Evolutionary conservation across 1,140 invertebrate genomes (phyloP).

Genomic region (Pemphigus obesinymphae): DNA sequence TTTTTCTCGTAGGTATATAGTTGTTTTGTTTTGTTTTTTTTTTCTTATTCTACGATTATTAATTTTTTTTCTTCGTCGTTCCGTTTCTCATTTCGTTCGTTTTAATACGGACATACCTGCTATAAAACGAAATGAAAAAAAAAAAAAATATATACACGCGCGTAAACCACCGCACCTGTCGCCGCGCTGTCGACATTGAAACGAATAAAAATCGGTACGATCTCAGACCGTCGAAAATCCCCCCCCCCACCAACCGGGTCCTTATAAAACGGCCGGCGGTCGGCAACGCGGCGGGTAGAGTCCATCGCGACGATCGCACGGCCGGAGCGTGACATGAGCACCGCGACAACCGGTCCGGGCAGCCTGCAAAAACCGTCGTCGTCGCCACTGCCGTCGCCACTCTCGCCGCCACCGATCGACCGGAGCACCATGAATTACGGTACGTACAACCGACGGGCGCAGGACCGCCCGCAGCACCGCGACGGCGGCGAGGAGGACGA

Average conservation of each 20-base stretch:
- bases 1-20: neutral
- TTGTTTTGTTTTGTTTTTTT: neutral
- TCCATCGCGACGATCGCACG: neutral
- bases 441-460: neutral
- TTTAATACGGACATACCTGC: no score
- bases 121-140: neutral
- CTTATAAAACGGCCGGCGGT: neutral
- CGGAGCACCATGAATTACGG: neutral
- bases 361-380: neutral
- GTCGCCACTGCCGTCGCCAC: neutral
- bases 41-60: neutral
- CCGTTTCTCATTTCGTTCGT: no score
- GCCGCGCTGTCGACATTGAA: no score
- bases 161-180: no score
- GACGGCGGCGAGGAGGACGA: conserved; percentile 37
- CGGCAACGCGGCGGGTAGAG: neutral
- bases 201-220: neutral
- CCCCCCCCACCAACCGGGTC: neutral
- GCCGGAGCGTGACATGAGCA: neutral
- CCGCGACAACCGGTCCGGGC: neutral
- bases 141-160: no score
- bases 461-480: no score
- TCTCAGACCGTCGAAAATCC: neutral
- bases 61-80: no score
- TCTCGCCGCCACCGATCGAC: neutral